Percentiles rank a stretch among this genome's conserved stretches.
Conservation (phyloP, 2,113 vertebrate genomes). For the Pterocles orientalis region DNA sequence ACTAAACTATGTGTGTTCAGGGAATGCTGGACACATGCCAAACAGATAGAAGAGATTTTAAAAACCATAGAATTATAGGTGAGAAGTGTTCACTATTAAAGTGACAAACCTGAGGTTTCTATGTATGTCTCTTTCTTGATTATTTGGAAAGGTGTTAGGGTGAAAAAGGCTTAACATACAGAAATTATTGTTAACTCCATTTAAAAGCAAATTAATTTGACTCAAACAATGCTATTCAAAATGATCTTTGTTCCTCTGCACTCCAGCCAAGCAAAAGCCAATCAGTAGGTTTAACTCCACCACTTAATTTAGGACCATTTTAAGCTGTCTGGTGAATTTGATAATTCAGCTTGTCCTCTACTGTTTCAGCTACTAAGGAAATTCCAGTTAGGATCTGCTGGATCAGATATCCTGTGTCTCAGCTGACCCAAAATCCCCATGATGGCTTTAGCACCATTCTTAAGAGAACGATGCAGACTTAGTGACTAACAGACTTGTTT, state of each 20-base stretch:
- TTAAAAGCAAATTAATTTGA: background rate
- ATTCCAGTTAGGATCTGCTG: slow-evolving; percentile 65
- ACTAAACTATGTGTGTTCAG: background rate
- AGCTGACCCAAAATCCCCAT: slow-evolving; percentile 67
- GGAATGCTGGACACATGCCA: background rate
- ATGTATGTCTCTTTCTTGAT: background rate
- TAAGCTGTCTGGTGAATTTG: slow-evolving; percentile 61
- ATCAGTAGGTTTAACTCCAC: background rate
- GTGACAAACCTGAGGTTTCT: background rate
- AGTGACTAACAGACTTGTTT: slow-evolving; percentile 15
- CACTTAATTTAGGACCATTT: slow-evolving; percentile 64
- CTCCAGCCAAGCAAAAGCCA: background rate
- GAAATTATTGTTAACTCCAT: background rate
- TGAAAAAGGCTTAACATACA: background rate
- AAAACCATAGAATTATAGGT: background rate
- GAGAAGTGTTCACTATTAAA: slow-evolving; percentile 4
- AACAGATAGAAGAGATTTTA: slow-evolving; percentile 52
- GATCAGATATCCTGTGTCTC: slow-evolving; percentile 71
- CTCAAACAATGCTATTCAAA: background rate
- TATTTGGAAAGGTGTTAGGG: background rate
- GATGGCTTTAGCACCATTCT: slow-evolving; percentile 67
- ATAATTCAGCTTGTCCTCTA: slow-evolving; percentile 72
- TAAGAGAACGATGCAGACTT: slow-evolving; percentile 30
- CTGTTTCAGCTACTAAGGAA: slow-evolving; percentile 77
- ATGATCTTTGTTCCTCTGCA: background rate